Evolutionary conservation across 2,113 vertebrate species (phyloP).

Genomic region (Urocynchramus pylzowi): DNA sequence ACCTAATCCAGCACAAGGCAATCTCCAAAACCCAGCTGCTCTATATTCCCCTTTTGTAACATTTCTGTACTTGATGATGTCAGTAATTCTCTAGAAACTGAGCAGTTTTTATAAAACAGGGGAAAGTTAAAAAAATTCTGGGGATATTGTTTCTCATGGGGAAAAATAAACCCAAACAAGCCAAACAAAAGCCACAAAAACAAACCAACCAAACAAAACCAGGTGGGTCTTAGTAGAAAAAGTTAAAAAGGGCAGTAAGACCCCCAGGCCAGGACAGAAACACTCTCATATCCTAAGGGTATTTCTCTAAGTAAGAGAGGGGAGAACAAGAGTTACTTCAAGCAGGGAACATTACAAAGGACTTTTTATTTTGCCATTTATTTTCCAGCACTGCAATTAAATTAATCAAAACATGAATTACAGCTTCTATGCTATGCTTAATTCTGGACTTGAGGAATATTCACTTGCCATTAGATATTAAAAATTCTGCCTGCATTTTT

Average conservation of each 20-base stretch:
- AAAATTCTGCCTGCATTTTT: background rate
- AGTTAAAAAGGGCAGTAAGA: background rate
- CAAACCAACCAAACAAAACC: background rate
- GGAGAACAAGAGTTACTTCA: background rate
- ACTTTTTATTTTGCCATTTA: background rate
- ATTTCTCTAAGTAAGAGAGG: too few relatives aligned
- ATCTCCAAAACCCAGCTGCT: background rate
- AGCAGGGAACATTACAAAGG: background rate
- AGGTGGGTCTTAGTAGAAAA: background rate
- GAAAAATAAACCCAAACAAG: background rate
- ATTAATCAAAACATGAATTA: background rate
- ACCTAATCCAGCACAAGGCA: background rate
- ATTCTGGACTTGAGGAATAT: background rate
- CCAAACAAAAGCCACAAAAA: background rate
- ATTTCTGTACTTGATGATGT: background rate
- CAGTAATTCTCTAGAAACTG: background rate
- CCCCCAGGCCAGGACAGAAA: background rate
- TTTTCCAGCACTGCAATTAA: background rate
- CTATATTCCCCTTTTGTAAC: background rate
- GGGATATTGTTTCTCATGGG: background rate
- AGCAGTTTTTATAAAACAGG: background rate
- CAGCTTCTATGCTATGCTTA: background rate
- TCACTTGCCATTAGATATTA: background rate
- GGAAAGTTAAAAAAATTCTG: background rate
- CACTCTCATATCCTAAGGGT: rapidly evolving